Conservation (phyloP, 1,140 invertebrate species). For the Drosophila persimilis region DNA sequence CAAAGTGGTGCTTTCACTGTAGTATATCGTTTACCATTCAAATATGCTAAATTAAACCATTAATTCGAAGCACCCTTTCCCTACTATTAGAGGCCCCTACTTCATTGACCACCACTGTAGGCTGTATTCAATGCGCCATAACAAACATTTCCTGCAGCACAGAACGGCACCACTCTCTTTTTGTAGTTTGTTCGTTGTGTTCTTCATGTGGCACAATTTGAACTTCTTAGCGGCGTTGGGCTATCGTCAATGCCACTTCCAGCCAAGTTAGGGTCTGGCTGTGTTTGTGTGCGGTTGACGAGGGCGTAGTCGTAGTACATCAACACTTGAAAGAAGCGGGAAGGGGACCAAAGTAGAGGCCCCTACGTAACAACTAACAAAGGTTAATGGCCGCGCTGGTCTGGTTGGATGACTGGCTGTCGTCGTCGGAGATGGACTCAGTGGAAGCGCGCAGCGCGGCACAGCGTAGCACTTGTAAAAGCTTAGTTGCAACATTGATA, state of each 20-base stretch:
- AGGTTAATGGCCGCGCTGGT: slow-evolving; percentile 55
- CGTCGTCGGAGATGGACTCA: slow-evolving; percentile 35
- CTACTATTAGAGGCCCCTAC: slow-evolving; percentile 2
- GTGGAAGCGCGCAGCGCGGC: too few relatives aligned
- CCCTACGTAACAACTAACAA: slow-evolving; percentile 7
- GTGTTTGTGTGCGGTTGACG: slow-evolving; percentile 11
- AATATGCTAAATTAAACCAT: slow-evolving; percentile 13
- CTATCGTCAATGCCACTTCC: slow-evolving; percentile 43
- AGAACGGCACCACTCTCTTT: slow-evolving; percentile 17
- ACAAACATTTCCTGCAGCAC: slow-evolving; percentile 40
- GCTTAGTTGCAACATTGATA: slow-evolving; percentile 52
- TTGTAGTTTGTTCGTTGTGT: slow-evolving; percentile 14
- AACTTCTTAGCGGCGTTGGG: slow-evolving; percentile 47
- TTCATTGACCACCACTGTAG: slow-evolving; percentile 30
- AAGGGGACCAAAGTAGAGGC: slow-evolving; percentile 13
- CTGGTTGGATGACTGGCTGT: slow-evolving; percentile 35
- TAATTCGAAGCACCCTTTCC: slow-evolving; percentile 11
- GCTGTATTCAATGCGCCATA: slow-evolving; percentile 22
- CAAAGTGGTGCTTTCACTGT: too few relatives aligned
- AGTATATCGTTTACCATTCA: too few relatives aligned
- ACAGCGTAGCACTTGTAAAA: slow-evolving; percentile 28
- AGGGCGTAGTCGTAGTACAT: slow-evolving; percentile 34
- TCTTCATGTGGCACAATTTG: slow-evolving; percentile 38
- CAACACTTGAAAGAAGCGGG: slow-evolving; percentile 22
- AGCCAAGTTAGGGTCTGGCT: slow-evolving; percentile 9